Evolutionary conservation across 2,113 vertebrate genomes (phyloP).

Genomic region (Sceloporus undulatus): DNA sequence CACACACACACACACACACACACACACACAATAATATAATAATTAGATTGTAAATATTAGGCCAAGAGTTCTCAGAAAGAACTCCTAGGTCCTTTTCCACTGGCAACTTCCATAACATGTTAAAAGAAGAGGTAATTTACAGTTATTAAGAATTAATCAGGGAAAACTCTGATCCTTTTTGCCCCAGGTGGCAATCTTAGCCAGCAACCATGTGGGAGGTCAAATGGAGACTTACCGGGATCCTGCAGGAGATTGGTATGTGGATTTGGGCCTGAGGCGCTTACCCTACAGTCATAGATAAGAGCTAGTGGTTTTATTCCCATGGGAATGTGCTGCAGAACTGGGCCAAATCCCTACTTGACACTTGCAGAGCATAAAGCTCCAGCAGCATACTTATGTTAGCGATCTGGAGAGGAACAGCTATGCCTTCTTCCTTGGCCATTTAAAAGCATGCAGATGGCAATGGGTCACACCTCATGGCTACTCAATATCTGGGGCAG

Average conservation of each 20-base stretch:
- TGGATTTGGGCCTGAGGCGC: slow-evolving; percentile 87
- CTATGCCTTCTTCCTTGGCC: no score
- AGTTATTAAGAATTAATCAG: background rate
- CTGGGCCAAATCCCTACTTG: background rate
- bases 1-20: no score
- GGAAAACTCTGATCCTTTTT: background rate
- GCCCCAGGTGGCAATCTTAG: slow-evolving; percentile 84
- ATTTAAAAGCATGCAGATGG: no score
- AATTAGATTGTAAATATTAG: no score
- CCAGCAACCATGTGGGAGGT: slow-evolving; percentile 81
- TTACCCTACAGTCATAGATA: slow-evolving; percentile 85
- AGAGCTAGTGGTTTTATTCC: background rate
- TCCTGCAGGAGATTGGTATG: slow-evolving; percentile 81
- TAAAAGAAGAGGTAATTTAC: background rate
- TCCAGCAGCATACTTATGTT: no score
- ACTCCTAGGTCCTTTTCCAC: background rate
- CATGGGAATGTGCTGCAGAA: background rate
- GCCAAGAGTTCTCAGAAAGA: background rate
- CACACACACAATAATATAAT: no score
- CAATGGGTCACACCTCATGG: background rate
- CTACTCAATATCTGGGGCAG: background rate
- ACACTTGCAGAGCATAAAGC: background rate
- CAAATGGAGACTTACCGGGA: slow-evolving; percentile 84
- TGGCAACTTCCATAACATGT: background rate
- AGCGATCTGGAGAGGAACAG: no score